Evolutionary conservation across 2,797 vertebrate genomes (phyloP), one percentile per base, ranked within the genome.

Genomic region (Pangasius sanitwongsei): DNA sequence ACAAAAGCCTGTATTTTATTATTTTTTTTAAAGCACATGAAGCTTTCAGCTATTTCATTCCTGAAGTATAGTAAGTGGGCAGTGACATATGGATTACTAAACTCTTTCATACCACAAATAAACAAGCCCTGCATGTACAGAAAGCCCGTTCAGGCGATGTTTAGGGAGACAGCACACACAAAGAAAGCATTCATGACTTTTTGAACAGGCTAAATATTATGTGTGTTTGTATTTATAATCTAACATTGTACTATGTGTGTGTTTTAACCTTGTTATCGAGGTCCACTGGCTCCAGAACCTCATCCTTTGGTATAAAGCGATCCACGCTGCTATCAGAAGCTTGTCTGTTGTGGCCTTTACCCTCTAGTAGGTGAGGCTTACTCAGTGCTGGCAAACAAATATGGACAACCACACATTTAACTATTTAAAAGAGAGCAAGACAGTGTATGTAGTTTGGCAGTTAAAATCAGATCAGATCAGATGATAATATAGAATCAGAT

Each of bases 261-360:
- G 0, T 78, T 25, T 31, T 95, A 87, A 99, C 98, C 97, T 98
- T 99, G 93, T 92, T 97, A 90, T 98, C 98, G 0, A 96, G 96
- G 89, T 99, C 98, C 7, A 90, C 87, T 0, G 94, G 93, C 65
- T 99, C 98, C 41, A 94, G 65, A 13, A 95, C 92, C 90, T 99
- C 98, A 1, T 99, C 98, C 93, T 96, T 97, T 65, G 96, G 92
- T 67, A 96, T 83, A 88, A 97, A 96, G 92, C 94, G 96, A 83
- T 99, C 98, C 89, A 98, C 94, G 0, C 98, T 98, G 95, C 97
- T 95, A 91, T 98, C 98, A 6, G 98, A 99, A 31, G 97, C 96
- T 93, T 98, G 98, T 57, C 98, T 96, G 90, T 97, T 98, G 93
- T 98, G 98, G 89, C 97, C 97, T 92, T 94, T 91, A 78, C 95